Evolutionary conservation across 2,797 vertebrate species (phyloP), one percentile per base, ranked within the genome.

Genomic region (Macropus fuliginosus): DNA sequence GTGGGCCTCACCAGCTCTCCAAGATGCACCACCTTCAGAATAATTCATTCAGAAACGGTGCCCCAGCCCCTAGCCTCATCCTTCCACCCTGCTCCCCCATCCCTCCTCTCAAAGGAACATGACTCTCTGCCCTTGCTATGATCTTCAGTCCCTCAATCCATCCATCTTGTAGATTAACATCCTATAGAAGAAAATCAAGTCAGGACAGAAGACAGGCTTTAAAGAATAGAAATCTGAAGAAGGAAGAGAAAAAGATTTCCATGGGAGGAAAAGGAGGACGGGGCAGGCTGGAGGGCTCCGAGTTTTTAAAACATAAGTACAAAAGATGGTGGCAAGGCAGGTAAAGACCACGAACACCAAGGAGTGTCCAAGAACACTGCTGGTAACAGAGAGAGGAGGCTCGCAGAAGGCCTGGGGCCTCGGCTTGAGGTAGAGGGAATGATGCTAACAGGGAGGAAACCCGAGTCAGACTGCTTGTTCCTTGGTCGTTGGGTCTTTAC

Each of bases 301-400:
- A 56, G 56, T 27, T 56, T 56, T 59, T 59, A 59, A 59, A 59
- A 31, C 3, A 31, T 31, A 59, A 59, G 29, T 12, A 31, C 24
- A 3, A 16, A 16, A 66, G 59, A 5, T 1, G 13, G 14, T 0
- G 34, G 13, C 34, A 1, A 16, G 34, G 62, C 0, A 1, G 59
- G 24, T 14, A n/a, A n/a, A 34, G 59, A 31, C 57, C 10, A 29
- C 0, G 6, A 57, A 52, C 52, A 52, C 52, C 52, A 52, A 5
- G 6, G 6, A 52, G 52, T 4, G 6, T 6, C 52, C 52, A 52
- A 52, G 13, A 34, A 66, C 0, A 14, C 59, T 14, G 1, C n/a
- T 0, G 62, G 31, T 1, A 66, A 66, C 31, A 34, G 40, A 29
- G n/a, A 81, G 6, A 3, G 6, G 66, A 40, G 16, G 34, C 4